These are phyloP conservation scores for Gerris lacustris DNA, from an alignment of 2,888 invertebrate genomes.

Conservation along the genomic window DNA sequence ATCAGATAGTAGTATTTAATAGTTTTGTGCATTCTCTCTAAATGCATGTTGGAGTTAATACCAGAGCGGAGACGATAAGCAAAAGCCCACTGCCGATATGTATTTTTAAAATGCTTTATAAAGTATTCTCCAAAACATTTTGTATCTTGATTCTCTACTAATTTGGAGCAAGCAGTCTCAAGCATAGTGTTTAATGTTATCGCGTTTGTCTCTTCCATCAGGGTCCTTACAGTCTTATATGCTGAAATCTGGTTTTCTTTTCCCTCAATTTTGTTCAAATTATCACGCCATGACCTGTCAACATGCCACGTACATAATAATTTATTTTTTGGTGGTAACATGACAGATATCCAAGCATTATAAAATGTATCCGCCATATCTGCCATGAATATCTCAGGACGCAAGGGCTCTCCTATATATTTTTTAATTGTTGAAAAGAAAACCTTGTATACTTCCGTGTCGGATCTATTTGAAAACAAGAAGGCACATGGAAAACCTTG, in stretches of 20 bases:
- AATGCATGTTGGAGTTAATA: constrained; percentile 29
- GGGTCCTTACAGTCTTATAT: constrained; percentile 23
- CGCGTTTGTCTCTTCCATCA: constrained; percentile 15
- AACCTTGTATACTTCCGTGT: constrained; percentile 12
- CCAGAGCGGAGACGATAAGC: constrained; percentile 24
- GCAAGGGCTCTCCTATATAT: constrained; percentile 18
- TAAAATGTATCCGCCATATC: constrained; percentile 28
- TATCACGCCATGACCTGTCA: constrained; percentile 25
- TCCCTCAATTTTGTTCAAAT: constrained; percentile 22
- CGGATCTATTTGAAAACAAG: constrained; percentile 19
- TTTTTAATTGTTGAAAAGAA: constrained; percentile 21
- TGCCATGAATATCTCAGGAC: constrained; percentile 29
- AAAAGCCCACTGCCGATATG: constrained; percentile 18
- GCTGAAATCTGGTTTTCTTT: constrained; percentile 22
- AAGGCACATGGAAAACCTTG: constrained; percentile 28
- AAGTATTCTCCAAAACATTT: constrained; percentile 21
- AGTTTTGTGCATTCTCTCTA: constrained; percentile 27
- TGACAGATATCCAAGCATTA: constrained; percentile 27
- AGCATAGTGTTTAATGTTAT: constrained; percentile 13
- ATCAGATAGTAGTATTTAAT: constrained; percentile 24
- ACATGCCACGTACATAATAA: constrained; percentile 31
- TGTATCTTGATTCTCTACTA: constrained; percentile 18
- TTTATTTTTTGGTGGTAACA: constrained; percentile 17
- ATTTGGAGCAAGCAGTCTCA: constrained; percentile 8
- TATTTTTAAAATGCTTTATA: not conserved